Evolutionary conservation across 1,140 invertebrate species (phyloP).

Genomic region (Philaenus spumarius): DNA sequence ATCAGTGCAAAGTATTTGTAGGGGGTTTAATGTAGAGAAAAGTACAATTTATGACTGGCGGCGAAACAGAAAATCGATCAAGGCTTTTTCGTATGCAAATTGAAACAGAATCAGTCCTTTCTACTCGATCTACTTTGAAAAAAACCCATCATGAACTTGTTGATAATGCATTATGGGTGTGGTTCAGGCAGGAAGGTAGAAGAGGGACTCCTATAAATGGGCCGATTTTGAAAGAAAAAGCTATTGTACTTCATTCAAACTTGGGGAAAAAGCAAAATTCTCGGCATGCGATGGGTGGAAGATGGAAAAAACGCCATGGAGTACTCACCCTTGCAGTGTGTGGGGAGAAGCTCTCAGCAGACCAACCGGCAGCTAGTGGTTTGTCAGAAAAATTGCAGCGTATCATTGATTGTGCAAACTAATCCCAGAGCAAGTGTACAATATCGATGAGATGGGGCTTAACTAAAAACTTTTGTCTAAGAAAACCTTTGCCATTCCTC

Average conservation of each 20-base stretch:
- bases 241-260: background rate
- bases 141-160: background rate
- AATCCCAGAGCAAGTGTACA: background rate
- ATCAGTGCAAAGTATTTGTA: too few relatives aligned
- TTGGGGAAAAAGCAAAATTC: background rate
- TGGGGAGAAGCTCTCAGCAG: background rate
- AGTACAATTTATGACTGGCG: too few relatives aligned
- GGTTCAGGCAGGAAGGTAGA: background rate
- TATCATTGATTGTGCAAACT: background rate
- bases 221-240: too few relatives aligned
- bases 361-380: background rate
- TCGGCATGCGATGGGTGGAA: background rate
- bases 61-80: background rate
- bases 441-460: conserved; percentile 1
- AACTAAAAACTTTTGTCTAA: background rate
- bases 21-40: too few relatives aligned
- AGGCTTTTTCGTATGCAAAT: too few relatives aligned
- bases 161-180: background rate
- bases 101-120: too few relatives aligned
- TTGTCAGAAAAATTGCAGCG: conserved; percentile 4
- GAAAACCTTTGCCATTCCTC: background rate
- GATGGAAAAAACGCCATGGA: conserved; percentile 1
- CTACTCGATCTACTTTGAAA: background rate
- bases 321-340: background rate
- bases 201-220: too few relatives aligned